Evolutionary conservation across 2,888 invertebrate species (phyloP).

Genomic region (Caenorhabditis japonica): DNA sequence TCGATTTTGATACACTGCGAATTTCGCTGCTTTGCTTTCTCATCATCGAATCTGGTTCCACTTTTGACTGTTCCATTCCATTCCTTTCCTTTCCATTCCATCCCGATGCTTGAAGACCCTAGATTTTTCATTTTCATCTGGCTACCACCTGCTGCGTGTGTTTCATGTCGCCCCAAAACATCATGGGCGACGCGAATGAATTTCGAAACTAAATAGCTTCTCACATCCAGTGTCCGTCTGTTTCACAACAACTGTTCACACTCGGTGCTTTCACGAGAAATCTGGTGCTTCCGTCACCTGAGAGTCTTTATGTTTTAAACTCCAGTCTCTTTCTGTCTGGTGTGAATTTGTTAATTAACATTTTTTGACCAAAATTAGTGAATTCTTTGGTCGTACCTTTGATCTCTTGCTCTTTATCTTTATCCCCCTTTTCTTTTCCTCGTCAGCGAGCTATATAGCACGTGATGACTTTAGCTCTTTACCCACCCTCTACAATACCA

Average conservation of each 20-base stretch:
- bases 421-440: no score
- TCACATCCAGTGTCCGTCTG: conserved; percentile 37
- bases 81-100: conserved; percentile 11
- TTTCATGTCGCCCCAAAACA: conserved; percentile 47
- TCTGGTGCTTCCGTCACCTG: conserved; percentile 17
- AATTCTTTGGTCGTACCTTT: no score
- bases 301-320: conserved; percentile 21
- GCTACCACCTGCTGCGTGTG: conserved; percentile 36
- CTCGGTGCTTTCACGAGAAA: conserved; percentile 19
- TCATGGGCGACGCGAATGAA: conserved; percentile 39
- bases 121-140: conserved; percentile 41
- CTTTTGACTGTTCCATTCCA: conserved; percentile 33
- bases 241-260: conserved; percentile 49
- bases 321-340: conserved; percentile 7
- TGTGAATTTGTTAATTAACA: conserved; percentile 12
- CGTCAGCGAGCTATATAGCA: no score
- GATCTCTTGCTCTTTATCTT: no score
- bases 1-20: not conserved
- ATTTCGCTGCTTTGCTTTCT: not conserved
- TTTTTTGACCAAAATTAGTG: no score
- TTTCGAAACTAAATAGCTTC: conserved; percentile 47
- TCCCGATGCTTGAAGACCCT: conserved; percentile 26
- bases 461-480: no score
- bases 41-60: conserved; percentile 36
- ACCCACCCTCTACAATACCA: no score